Evolutionary conservation across 92 coral and sea anemone species (phyloP), one percentile per base, ranked within the genome.

Genomic region (Zoanthus sociatus): DNA sequence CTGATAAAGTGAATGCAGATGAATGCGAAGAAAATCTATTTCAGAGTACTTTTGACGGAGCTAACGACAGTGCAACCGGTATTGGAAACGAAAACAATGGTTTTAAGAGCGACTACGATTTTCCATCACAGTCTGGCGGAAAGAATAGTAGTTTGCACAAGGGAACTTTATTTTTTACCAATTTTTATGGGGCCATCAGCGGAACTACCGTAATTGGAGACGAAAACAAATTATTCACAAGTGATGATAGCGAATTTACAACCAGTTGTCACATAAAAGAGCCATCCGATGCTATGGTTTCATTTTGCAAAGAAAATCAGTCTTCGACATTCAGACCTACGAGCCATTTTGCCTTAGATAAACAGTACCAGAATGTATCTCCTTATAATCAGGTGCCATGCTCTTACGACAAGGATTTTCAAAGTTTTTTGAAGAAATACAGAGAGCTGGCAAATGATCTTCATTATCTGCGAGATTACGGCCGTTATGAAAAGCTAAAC

Each of bases 231-330:
- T 9, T 50, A 7, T 7, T 50, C 12, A 50, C 55, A 7, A 50
- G 55, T 50, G 55, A 50, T 50, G 98, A 96, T 16, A 90, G 89
- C 3, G 85, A 84, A 61, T 94, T 37, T 37, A 37, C 42, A 37
- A 2, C 42, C 2, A 37, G 42, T 1, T 2, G 55, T 50, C 7
- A 58, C 14, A 15, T 11, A 2, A 20, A 58, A 17, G 18, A 11
- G 18, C 17, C 66, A 58, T 58, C 66, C 14, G 66, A 14, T 13
- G 8, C 2, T 1, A 53, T 0, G 58, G 15, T 53, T 53, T 9
- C n/a, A 10, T 58, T 15, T 13, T 17, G 16, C n/a, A 15, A 58
- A 7, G 66, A 58, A 58, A 58, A 58, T 58, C 20, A 4, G 66
- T 15, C 18, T 14, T 14, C 66, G 17, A 54, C 8, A 6, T 1